A percentile compares a stretch with the other conserved stretches of the same genome.
phyloP scores from a whole-genome alignment of 2,888 invertebrate species.

The Biston betularia region DNA sequence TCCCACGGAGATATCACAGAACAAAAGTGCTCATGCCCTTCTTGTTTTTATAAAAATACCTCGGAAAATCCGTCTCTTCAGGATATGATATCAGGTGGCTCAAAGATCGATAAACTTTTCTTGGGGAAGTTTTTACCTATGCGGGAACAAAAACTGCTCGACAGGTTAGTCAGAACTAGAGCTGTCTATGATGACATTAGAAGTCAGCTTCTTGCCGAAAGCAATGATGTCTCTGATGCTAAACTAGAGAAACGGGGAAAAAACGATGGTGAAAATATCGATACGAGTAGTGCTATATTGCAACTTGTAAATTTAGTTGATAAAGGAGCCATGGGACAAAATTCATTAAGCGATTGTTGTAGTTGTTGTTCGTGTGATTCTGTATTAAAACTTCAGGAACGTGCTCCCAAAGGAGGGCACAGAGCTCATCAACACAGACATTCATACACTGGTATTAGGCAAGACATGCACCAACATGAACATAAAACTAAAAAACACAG shows the following conservation, averaged over 20 bases:
- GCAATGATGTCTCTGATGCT: conserved; percentile 51
- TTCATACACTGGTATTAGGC: conserved; percentile 18
- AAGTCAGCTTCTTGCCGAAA: conserved; percentile 58
- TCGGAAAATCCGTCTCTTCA: conserved; percentile 55
- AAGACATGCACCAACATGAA: neutral
- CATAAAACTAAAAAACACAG: neutral
- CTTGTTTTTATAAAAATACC: conserved; percentile 56
- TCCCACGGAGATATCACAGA: conserved; percentile 43
- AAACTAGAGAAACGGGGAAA: conserved; percentile 31
- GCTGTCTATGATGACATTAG: conserved; percentile 66
- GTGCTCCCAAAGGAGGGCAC: conserved; percentile 35
- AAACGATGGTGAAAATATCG: conserved; percentile 38
- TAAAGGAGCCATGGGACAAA: conserved; percentile 47
- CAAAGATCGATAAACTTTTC: conserved; percentile 60
- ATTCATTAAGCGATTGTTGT: conserved; percentile 58
- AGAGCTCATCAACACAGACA: conserved; percentile 39
- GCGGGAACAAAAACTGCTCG: conserved; percentile 62
- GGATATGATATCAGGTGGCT: conserved; percentile 50
- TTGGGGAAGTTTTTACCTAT: conserved; percentile 61
- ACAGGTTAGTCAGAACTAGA: conserved; percentile 64
- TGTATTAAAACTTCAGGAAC: conserved; percentile 40
- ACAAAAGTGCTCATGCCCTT: conserved; percentile 60
- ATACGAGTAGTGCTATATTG: conserved; percentile 53
- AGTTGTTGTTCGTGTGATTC: conserved; percentile 65
- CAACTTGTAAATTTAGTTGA: conserved; percentile 61